Conservation (phyloP, 1,140 invertebrate species). For the Heliconius nattereri region DNA sequence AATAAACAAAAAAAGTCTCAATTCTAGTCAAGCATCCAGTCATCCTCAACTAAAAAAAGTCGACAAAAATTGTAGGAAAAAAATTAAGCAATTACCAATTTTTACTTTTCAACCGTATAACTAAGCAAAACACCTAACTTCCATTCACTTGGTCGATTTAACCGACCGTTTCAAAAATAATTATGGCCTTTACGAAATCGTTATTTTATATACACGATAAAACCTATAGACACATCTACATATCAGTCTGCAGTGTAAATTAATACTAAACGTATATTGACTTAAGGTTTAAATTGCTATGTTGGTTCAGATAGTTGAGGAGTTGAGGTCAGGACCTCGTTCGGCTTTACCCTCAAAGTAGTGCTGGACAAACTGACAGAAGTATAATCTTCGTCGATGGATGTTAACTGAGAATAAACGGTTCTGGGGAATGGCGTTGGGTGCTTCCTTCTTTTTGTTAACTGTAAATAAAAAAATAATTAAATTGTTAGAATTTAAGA, state of each 20-base stretch:
- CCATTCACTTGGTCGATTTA: not conserved
- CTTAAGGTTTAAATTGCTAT: conserved; percentile 66
- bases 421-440: conserved; percentile 61
- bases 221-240: conserved; percentile 63
- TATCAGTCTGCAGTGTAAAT: conserved; percentile 77
- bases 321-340: conserved; percentile 15
- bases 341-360: conserved; percentile 51
- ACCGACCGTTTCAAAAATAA: conserved; percentile 7
- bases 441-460: conserved; percentile 60
- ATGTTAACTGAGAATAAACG: conserved; percentile 71
- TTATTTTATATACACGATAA: conserved; percentile 21
- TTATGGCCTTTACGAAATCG: not conserved
- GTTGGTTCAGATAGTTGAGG: conserved; percentile 56
- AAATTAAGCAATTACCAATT: not conserved
- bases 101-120: not conserved
- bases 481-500: too few relatives aligned
- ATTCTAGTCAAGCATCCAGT: not conserved
- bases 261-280: conserved; percentile 64
- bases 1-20: not conserved
- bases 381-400: conserved; percentile 69
- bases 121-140: not conserved
- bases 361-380: conserved; percentile 57
- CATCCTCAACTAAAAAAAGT: not conserved
- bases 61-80: not conserved
- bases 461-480: conserved; percentile 42